Base-by-base conservation (phyloP, 2,888 invertebrate species). In the Pheosia gnoma region DNA sequence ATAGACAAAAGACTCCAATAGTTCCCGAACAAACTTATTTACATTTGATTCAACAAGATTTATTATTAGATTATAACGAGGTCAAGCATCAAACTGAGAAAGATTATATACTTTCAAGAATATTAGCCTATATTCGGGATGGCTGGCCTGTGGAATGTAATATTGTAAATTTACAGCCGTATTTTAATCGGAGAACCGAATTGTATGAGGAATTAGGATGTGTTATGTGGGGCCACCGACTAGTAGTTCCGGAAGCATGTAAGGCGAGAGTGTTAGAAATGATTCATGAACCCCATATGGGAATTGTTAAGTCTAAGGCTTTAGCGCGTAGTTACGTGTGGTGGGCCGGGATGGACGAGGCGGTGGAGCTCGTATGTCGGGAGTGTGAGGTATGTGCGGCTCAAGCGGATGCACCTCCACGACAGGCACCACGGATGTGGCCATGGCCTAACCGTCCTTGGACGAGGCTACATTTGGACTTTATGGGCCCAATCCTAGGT, bases 141-240 rank as follows among this genome's bases (percentile, higher is more conserved):
- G 55, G 56, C 0, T 60, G 60, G 57, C 60, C 60, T 39, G 52
- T 10, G 5, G 52, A 60, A 5, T 13, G 37, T 3, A 57, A 60
- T 9, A 45, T 60, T 1, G 52, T 10, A 25, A 57, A 60, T 57
- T 11, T 60, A n/a, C 41, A 60, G 52, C 60, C 60, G 0, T 60
- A 60, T 56, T 56, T 56, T 13, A 8, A 56, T 9, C 11, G 55
- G 5, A 56, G 5, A 56, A 56, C 3, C 0, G 55, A 56, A n/a
- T 13, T 56, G n/a, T 56, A 56, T n/a, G 5, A 11, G 39, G 55
- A 56, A n/a, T n/a, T n/a, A n/a, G n/a, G n/a, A n/a, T n/a, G n/a
- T n/a, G n/a, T n/a, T n/a, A n/a, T n/a, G n/a, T n/a, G n/a, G n/a
- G n/a, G n/a, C n/a, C n/a, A n/a, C n/a, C n/a, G n/a, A n/a, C n/a